Evolutionary conservation across 2,113 vertebrate species (phyloP), one percentile per base, ranked within the genome.

Genomic region (Amblyornis subalaris): DNA sequence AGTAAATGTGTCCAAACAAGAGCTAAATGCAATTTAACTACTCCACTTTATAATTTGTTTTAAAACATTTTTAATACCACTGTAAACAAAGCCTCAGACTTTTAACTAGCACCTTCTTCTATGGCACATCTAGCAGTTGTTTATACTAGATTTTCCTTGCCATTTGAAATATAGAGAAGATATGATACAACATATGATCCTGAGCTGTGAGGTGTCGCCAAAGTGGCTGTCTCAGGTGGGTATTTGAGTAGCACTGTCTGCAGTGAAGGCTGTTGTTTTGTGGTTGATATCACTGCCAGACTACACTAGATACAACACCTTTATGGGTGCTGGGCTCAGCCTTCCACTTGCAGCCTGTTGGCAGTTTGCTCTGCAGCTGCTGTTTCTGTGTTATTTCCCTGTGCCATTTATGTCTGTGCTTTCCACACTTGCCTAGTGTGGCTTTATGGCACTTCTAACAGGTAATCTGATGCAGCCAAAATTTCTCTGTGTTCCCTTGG

Each of bases 161-260:
- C 8, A 2, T 67, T 76, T 77, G 67, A 36, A 60, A 21, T 50
- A 2, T 5, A 8, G 22, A 28, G 38, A 22, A 44, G 58, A 33
- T 36, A 29, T 21, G 40, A 21, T 53, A 25, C 20, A 24, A 2
- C 17, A 12, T 12, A 2, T 14, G 53, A 20, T 35, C 5, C 61
- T 21, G n/a, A 48, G 31, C 6, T 40, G 66, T 48, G 75, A 53
- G 28, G 3, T 31, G 15, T 21, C 25, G 8, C 18, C 26, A 12
- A 0, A 13, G 2, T 5, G 33, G 23, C 18, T 26, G 3, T 33
- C 48, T 55, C 5, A 14, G 28, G 18, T 16, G 14, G 6, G 0
- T 10, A 7, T 42, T 64, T 55, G 62, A 10, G 35, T 4, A 33
- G 38, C 53, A 5, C 31, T 22, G 31, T 5, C 45, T 40, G 18